Evolutionary conservation across 1,140 invertebrate genomes (phyloP).

Genomic region (Acromyrmex heyeri): DNA sequence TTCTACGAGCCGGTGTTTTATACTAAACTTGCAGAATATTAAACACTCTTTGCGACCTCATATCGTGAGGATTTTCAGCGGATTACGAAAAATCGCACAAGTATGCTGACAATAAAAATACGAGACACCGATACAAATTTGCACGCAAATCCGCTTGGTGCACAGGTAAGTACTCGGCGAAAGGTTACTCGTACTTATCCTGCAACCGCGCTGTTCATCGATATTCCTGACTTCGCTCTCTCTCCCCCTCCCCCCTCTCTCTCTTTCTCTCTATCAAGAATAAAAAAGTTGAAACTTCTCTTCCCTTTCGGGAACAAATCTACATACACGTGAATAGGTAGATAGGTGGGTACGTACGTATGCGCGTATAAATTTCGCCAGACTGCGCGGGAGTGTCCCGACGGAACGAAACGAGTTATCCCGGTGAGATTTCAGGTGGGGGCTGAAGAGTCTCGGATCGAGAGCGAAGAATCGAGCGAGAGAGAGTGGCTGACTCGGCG

Average conservation of each 20-base stretch:
- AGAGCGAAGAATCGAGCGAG: slow-evolving; percentile 36
- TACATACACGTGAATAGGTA: slow-evolving; percentile 29
- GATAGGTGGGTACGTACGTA: slow-evolving; percentile 20
- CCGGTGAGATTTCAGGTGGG: slow-evolving; percentile 4
- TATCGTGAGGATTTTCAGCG: background rate
- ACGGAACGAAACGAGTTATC: slow-evolving; percentile 15
- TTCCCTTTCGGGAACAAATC: slow-evolving; percentile 51
- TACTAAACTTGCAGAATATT: slow-evolving; percentile 9
- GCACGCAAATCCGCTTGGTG: slow-evolving; percentile 32
- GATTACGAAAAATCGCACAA: slow-evolving; percentile 1
- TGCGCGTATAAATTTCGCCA: slow-evolving; percentile 67
- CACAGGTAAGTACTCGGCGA: slow-evolving; percentile 52
- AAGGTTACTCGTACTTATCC: slow-evolving; percentile 60
- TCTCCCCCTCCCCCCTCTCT: no score
- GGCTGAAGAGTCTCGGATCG: slow-evolving; percentile 51
- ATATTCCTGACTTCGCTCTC: slow-evolving; percentile 66
- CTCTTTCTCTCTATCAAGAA: slow-evolving; percentile 6
- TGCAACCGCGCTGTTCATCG: slow-evolving; percentile 60
- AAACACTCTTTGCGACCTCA: background rate
- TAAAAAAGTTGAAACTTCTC: slow-evolving; percentile 67
- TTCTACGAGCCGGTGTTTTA: background rate
- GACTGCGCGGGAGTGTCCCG: background rate
- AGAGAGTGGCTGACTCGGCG: slow-evolving; percentile 74
- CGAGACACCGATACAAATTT: slow-evolving; percentile 47
- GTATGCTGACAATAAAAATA: slow-evolving; percentile 10